Base-by-base conservation (phyloP, 2,888 invertebrate species). In the Physocephala rufipes region DNA sequence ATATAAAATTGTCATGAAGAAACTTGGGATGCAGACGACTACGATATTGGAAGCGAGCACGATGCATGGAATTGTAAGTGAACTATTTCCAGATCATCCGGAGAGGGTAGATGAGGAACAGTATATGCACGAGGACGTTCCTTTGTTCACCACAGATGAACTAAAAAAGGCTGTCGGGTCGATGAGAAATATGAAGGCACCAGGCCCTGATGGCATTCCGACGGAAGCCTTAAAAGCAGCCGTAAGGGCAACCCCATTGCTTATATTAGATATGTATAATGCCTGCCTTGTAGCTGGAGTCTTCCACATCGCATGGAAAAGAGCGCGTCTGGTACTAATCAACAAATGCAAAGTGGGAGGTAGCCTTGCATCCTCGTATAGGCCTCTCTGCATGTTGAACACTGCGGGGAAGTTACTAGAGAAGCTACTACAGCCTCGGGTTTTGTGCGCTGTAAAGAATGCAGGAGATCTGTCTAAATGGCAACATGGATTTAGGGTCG, bases 181-280 rank as follows among this genome's bases (percentile, higher is more conserved):
- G 12, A 21, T 68, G 4, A 68, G 61, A 59, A 68, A 68, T 26
- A 61, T 28, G 3, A 68, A 30, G 24, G 62, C 68, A 61, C 68
- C 49, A 7, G 30, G 68, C 2, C 68, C 67, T 16, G 67, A 67
- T 45, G 68, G 68, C 5, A 30, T 68, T 13, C 61, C 68, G 7
- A 47, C 59, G 16, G 47, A 45, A 15, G 58, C 53, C 12, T 24
- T 55, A 55, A 55, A 55, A 55, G 49, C 19, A 19, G 49, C 53
- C n/a, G 53, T 19, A 21, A 55, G 13, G 19, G 53, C 21, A 12
- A 55, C 21, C 13, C 53, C 53, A 13, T 24, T 7, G 36, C 36
- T 36, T 36, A 36, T 36, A 9, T 9, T 36, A 4, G 36, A 36
- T 36, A 36, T 36, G 36, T 36, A 36, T 9, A 36, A 36, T 36